These are phyloP conservation scores for Gymnosoma rotundatum DNA, from an alignment of 2,888 invertebrate genomes.

Conservation along the genomic window DNA sequence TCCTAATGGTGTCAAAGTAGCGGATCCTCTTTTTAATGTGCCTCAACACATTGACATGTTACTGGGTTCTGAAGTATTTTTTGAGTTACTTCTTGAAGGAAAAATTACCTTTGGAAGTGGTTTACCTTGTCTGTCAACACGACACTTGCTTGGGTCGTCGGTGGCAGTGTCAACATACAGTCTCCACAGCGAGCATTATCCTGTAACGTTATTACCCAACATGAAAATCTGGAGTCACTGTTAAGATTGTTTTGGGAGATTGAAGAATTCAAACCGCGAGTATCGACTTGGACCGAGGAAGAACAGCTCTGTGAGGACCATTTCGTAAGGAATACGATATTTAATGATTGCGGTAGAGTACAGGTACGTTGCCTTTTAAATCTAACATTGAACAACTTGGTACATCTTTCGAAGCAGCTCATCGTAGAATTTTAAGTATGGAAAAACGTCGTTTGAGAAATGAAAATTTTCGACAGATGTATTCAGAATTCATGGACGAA, in stretches of 20 bases:
- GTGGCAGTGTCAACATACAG: neutral
- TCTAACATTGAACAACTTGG: neutral
- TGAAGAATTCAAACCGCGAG: too few species aligned
- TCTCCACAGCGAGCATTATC: neutral
- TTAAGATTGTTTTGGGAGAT: too few species aligned
- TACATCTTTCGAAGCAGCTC: constrained; percentile 26
- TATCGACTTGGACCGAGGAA: neutral
- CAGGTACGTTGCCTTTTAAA: constrained; percentile 5
- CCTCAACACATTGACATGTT: too few species aligned
- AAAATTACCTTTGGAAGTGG: neutral
- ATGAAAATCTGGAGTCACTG: too few species aligned
- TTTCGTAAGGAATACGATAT: neutral
- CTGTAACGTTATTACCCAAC: neutral
- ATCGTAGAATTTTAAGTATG: constrained; percentile 27
- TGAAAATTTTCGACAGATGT: constrained; percentile 29
- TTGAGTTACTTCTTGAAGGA: too few species aligned
- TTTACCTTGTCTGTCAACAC: constrained; percentile 14
- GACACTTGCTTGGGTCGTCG: neutral
- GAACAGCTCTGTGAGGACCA: neutral
- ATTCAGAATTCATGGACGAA: constrained; percentile 50
- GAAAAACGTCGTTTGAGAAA: constrained; percentile 44
- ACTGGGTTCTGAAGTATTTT: too few species aligned
- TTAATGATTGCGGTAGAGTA: neutral
- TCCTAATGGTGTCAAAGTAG: too few species aligned
- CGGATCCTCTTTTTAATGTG: too few species aligned